These are phyloP conservation scores for Myiotriccus ornatus DNA, from an alignment of 2,797 vertebrate species.

Conservation along the genomic window DNA sequence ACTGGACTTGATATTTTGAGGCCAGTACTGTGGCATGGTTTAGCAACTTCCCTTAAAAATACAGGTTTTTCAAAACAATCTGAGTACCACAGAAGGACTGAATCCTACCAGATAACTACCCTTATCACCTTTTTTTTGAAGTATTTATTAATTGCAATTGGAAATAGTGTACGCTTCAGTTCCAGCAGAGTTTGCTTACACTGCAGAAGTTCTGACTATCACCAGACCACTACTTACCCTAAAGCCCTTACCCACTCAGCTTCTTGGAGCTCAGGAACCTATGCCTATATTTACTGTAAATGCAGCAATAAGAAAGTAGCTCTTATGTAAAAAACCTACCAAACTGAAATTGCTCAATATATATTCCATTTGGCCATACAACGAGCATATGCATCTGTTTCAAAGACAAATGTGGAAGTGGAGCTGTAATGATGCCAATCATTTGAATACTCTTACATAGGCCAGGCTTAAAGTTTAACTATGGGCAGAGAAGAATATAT, in stretches of 20 bases:
- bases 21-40: not conserved
- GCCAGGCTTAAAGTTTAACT: not conserved
- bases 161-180: not conserved
- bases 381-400: not conserved
- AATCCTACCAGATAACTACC: not conserved
- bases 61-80: not conserved
- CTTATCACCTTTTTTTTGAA: not conserved
- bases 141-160: not conserved
- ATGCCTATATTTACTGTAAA: not conserved
- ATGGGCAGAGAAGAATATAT: not conserved
- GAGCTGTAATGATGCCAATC: not conserved
- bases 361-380: not conserved
- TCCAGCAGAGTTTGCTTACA: not conserved
- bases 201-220: not conserved
- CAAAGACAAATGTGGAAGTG: not conserved
- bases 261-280: not conserved
- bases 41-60: not conserved
- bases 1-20: not conserved
- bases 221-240: not conserved
- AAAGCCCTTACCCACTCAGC: not conserved
- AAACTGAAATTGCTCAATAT: not conserved
- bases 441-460: not conserved
- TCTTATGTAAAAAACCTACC: not conserved
- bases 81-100: not conserved
- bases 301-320: not conserved